Base-by-base conservation (phyloP, 2,113 vertebrate genomes). In the Electrona antarctica region DNA sequence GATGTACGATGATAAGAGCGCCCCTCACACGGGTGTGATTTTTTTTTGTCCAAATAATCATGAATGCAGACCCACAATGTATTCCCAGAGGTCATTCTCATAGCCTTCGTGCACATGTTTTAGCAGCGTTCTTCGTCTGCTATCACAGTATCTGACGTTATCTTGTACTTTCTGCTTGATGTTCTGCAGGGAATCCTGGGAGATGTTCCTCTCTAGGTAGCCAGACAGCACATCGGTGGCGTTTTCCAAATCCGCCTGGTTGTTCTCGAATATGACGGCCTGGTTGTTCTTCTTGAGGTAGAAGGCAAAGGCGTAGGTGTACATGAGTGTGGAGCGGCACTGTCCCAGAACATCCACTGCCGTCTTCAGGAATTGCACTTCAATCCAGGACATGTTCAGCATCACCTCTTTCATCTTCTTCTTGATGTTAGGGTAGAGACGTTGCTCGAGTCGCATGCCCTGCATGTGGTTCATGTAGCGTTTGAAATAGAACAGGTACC, bases 261-360 rank as follows among this genome's bases (percentile, higher is more conserved):
- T 99, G 95, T 99, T 99, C 98, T 99, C 98, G 91, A 99, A 99
- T 92, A 99, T 99, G 93, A 99, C 99, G 91, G 98, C 99, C 95
- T 99, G 98, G 94, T 99, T 99, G 95, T 99, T 99, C 96, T 99
- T 99, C 95, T 97, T 98, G 97, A 99, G 98, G 98, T 99, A 99
- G 97, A 99, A 99, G 89, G 98, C 97, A 93, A 99, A 99, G 92
- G 99, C 98, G 71, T 99, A 99, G 88, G 98, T 99, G 95, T 98
- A 99, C 98, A 99, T 99, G 92, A 99, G 97, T 58, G 97, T 99
- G 93, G 97, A 97, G 90, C 98, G 97, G 90, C 98, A 99, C 94
- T 99, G 98, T 93, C 98, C 99, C 86, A 99, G 94, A 89, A 99
- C 98, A 78, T 99, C 98, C 10, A 99, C 98, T 12, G 98, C 98